Percentiles rank a stretch among this genome's conserved stretches.
Conservation (phyloP, 1,140 invertebrate species). For the Plectrocnemia conspersa region DNA sequence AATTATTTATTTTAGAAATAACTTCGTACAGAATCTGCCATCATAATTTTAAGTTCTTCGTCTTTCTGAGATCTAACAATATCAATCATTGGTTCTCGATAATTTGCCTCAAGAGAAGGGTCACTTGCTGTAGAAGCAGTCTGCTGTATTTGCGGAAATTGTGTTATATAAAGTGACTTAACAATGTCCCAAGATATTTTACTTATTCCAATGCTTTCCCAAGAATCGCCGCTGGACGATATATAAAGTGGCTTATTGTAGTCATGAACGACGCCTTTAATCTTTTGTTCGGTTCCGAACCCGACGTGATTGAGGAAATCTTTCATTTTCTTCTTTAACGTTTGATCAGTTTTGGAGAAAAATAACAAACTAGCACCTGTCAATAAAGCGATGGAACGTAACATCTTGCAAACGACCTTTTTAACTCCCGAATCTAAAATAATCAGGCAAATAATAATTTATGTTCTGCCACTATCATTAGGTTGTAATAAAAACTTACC, state of each 20-base stretch:
- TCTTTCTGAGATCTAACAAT: slow-evolving; percentile 24
- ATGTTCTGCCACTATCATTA: slow-evolving; percentile 1
- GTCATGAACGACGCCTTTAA: slow-evolving; percentile 20
- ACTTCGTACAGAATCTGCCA: slow-evolving; percentile 10
- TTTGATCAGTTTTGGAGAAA: slow-evolving; percentile 28
- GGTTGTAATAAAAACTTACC: slow-evolving; percentile 23
- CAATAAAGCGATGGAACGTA: slow-evolving; percentile 11
- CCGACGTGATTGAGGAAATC: slow-evolving; percentile 28
- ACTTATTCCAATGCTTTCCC: slow-evolving; percentile 17
- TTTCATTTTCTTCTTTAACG: slow-evolving; percentile 19
- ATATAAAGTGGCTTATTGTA: slow-evolving; percentile 22
- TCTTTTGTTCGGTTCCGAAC: slow-evolving; percentile 19
- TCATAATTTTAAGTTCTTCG: slow-evolving; percentile 22
- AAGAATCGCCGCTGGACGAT: slow-evolving; percentile 9
- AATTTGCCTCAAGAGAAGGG: slow-evolving; percentile 29
- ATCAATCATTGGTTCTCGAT: slow-evolving; percentile 27
- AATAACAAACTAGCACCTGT: slow-evolving; percentile 26
- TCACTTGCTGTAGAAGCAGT: slow-evolving; percentile 13
- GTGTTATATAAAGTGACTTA: slow-evolving; percentile 5
- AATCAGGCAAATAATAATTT: neutral
- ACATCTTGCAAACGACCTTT: slow-evolving; percentile 9
- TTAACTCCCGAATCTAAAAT: slow-evolving; percentile 14
- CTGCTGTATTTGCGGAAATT: slow-evolving; percentile 1
- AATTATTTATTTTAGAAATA: slow-evolving; percentile 22
- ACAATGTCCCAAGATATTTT: slow-evolving; percentile 13